phyloP scores from a whole-genome alignment of 2,113 vertebrate genomes.

The Amia ocellicauda region DNA sequence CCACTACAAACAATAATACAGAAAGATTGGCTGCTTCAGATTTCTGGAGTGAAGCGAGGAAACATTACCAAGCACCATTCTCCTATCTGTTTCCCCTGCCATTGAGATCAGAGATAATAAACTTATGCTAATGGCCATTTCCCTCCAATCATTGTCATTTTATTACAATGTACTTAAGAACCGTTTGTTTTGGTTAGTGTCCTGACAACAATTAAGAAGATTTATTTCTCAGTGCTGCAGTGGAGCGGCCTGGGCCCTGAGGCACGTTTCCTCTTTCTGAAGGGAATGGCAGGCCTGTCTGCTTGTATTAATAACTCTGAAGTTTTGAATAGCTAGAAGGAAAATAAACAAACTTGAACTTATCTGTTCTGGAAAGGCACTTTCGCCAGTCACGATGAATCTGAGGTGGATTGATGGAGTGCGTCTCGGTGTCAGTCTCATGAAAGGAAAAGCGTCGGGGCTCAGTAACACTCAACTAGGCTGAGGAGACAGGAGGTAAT shows the following conservation, averaged over 20 bases:
- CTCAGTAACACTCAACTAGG: too few relatives aligned
- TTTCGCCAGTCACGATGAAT: constrained; percentile 26
- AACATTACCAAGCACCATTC: not conserved
- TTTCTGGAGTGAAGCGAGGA: not conserved
- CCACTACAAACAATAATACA: not conserved
- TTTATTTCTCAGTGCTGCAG: constrained; percentile 62
- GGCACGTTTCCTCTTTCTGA: constrained; percentile 57
- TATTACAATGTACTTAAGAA: constrained; percentile 62
- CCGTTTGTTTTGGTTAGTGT: constrained; percentile 71
- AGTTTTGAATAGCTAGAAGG: constrained; percentile 34
- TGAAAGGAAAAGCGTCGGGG: too few relatives aligned
- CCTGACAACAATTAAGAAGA: constrained; percentile 72
- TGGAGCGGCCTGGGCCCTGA: constrained; percentile 56
- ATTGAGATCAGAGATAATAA: constrained; percentile 6
- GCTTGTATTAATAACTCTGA: not conserved
- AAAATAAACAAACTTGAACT: constrained; percentile 58
- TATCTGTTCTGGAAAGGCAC: constrained; percentile 38
- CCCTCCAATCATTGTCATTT: constrained; percentile 55
- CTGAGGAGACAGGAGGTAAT: too few relatives aligned
- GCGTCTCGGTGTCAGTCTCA: constrained; percentile 27
- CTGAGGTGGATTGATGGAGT: constrained; percentile 46
- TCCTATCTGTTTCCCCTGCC: constrained; percentile 1
- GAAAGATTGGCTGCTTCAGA: not conserved
- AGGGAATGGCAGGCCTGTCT: constrained; percentile 44
- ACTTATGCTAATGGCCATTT: constrained; percentile 52